phyloP scores from a whole-genome alignment of 2,888 invertebrate species.

The Polyploca ridens region DNA sequence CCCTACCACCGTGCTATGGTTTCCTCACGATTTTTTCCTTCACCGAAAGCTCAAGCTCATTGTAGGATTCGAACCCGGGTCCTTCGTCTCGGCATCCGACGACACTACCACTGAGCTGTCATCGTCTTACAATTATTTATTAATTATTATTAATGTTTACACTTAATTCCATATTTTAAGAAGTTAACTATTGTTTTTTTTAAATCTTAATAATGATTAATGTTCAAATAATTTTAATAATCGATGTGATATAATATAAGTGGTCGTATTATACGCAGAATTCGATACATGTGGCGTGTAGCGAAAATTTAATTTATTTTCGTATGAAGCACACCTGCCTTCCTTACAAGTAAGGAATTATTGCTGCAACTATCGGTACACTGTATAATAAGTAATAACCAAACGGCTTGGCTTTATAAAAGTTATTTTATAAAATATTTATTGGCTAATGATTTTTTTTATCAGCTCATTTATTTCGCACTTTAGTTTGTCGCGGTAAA shows the following conservation, averaged over 20 bases:
- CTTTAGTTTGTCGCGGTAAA: neutral
- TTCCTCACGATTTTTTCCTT: too few relatives aligned
- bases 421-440: neutral
- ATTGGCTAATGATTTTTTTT: neutral
- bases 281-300: neutral
- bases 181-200: too few relatives aligned
- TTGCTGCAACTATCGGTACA: neutral
- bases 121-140: too few relatives aligned
- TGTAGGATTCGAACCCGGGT: too few relatives aligned
- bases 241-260: neutral
- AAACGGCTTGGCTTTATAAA: neutral
- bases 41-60: too few relatives aligned
- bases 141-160: too few relatives aligned
- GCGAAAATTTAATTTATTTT: neutral
- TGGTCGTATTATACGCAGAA: neutral
- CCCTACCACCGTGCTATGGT: too few relatives aligned
- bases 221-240: neutral
- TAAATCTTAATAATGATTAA: too few relatives aligned
- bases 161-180: too few relatives aligned
- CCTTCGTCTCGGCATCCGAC: too few relatives aligned
- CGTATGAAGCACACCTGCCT: constrained; percentile 3
- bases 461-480: neutral
- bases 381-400: neutral
- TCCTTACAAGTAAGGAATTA: constrained; percentile 6
- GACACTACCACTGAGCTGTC: too few relatives aligned